Evolutionary conservation across 2,888 invertebrate species (phyloP).

Genomic region (Allolobophora icterica): DNA sequence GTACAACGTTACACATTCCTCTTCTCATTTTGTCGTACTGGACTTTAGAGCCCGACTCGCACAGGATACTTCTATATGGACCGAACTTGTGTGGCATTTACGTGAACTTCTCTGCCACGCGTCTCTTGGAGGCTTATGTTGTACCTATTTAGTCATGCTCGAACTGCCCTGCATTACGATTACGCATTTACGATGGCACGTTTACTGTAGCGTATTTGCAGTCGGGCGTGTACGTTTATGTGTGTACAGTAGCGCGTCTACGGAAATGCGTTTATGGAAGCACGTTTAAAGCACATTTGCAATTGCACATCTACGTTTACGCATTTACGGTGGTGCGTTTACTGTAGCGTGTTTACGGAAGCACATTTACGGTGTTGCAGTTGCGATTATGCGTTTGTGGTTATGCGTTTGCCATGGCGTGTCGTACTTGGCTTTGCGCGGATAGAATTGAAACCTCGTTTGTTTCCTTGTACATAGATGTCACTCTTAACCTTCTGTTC

Average conservation of each 20-base stretch:
- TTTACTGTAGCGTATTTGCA: background rate
- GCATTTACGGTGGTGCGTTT: background rate
- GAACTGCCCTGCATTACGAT: background rate
- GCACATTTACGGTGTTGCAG: background rate
- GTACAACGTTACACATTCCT: background rate
- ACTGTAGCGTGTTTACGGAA: background rate
- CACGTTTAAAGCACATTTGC: background rate
- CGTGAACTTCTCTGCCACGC: background rate
- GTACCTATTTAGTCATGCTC: background rate
- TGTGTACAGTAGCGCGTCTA: background rate
- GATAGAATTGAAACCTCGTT: background rate
- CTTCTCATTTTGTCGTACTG: background rate
- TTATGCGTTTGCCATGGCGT: background rate
- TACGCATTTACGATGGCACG: background rate
- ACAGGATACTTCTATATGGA: background rate
- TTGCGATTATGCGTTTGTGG: background rate
- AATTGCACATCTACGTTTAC: background rate
- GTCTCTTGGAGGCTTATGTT: background rate
- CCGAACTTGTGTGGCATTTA: background rate
- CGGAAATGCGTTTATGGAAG: background rate
- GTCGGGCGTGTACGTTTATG: background rate
- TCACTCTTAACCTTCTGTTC: background rate
- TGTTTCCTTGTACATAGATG: background rate
- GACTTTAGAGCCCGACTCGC: background rate
- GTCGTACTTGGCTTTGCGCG: background rate